Evolutionary conservation across 2,888 invertebrate species (phyloP), one percentile per base, ranked within the genome.

Genomic region (Mimumesa dahlbomi): DNA sequence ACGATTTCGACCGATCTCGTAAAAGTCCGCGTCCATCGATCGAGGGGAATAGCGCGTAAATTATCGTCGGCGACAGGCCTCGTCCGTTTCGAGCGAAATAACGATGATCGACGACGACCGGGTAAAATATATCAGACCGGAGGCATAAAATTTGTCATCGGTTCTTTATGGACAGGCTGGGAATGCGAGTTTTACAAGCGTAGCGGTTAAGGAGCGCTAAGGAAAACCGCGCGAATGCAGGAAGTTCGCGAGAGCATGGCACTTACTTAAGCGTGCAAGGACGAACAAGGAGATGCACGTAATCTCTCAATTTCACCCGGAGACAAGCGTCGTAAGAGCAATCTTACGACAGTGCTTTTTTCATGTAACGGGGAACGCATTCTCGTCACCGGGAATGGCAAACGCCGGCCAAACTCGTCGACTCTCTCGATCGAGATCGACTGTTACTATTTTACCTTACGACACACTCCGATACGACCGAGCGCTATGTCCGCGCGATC

Each of bases 231-330:
- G 13, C 42, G 19, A 31, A 40, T 73, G 21, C 61, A 76, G 76
- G 64, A 76, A 77, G 61, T 56, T 38, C 18, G 42, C 14, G 49
- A 49, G 46, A 49, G 46, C 36, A 19, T 38, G 29, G 42, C 31
- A n/a, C 21, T 31, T 43, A 58, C 14, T 50, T 45, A 36, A 45
- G 34, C 25, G 54, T 29, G 43, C 75, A 65, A 69, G 43, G 65
- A 67, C 75, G 67, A 77, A 78, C 75, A 77, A 73, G 75, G 73
- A 77, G 71, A 74, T 67, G 73, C 64, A 77, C 62, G 75, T 78
- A 78, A 78, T 78, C 75, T 78, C 65, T 78, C 67, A 77, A 77
- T 78, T 75, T 78, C 65, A 70, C 72, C 34, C 49, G 38, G 48
- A 69, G 63, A 61, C 46, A 53, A 57, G 58, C 22, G 45, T 61